Conservation (phyloP, 1,140 invertebrate genomes). For the Drosophila ficusphila region DNA sequence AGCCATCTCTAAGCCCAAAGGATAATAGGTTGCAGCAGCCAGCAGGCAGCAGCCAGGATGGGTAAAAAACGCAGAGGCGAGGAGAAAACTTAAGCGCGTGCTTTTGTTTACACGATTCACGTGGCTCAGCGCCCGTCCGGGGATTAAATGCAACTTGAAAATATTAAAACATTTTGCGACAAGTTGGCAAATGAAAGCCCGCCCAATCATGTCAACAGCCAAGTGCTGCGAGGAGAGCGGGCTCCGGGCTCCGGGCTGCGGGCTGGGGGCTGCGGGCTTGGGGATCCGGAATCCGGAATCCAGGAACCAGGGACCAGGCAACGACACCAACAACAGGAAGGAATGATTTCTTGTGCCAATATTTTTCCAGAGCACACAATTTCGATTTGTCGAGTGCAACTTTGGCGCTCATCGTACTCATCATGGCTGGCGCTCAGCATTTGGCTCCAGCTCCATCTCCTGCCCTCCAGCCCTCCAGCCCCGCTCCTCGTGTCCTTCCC, state of each 20-base stretch:
- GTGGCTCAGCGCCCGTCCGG: slow-evolving; percentile 60
- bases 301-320: slow-evolving; percentile 20
- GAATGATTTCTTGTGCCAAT: slow-evolving; percentile 84
- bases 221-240: slow-evolving; percentile 41
- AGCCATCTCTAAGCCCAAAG: slow-evolving; percentile 18
- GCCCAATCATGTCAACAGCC: slow-evolving; percentile 78
- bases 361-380: slow-evolving; percentile 84
- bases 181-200: slow-evolving; percentile 80
- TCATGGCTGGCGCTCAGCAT: slow-evolving; percentile 71
- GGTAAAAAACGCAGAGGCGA: slow-evolving; percentile 1
- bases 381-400: slow-evolving; percentile 84
- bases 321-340: slow-evolving; percentile 81
- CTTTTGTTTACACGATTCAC: slow-evolving; percentile 75
- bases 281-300: slow-evolving; percentile 1
- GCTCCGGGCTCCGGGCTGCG: not conserved
- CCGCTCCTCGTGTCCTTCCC: not conserved
- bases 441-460: slow-evolving; percentile 39
- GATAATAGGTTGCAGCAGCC: slow-evolving; percentile 57
- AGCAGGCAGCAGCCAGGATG: not conserved
- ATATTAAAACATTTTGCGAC: slow-evolving; percentile 83
- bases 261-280: not conserved
- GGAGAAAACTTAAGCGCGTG: slow-evolving; percentile 55
- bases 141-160: slow-evolving; percentile 82
- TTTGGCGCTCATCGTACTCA: slow-evolving; percentile 82
- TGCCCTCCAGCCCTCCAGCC: not conserved